Base-by-base conservation (phyloP, 1,140 invertebrate species). In the Drosophila watanabei region DNA sequence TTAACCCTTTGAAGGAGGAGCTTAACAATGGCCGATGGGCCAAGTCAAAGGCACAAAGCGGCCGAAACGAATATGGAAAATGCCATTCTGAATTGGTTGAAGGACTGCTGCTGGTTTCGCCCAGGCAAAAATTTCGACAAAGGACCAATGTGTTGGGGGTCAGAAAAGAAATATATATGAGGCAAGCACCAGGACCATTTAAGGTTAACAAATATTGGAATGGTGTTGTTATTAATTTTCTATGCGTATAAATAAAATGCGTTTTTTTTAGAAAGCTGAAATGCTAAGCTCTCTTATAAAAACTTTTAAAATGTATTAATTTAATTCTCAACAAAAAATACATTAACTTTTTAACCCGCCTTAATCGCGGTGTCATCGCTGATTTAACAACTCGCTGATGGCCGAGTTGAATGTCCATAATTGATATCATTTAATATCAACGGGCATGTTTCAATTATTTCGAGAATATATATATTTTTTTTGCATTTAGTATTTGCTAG, bases 1-100 rank as follows among this genome's bases (percentile, higher is more conserved):
- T 35, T 39, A 32, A 57, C 51, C 41, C 32, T 16, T 45, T 66
- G 66, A 51, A 41, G 46, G 24, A 28, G 66, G 18, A 66, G 66
- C 66, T 65, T 69, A 69, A 69, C 66, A 69, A 69, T 69, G 61
- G 61, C 66, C 61, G 65, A 64, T 28, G 43, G 66, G 35, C 37
- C 62, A 30, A 70, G 61, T 70, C 66, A 70, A 70, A 70, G 66
- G 66, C 66, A 70, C 66, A 70, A 70, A 70, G 66, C 66, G 66
- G 2, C 62, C 63, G 30, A 66, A 66, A 52, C 66, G 66, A 70
- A 68, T 70, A 66, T 69, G 66, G 66, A 69, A 69, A 69, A 65
- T 49, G 61, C 35, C 37, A 33, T 35, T 65, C 37, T 62, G 65
- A 69, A 51, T 48, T 16, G 37, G 46, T 11, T 48, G 30, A 70